Percentiles rank a stretch among this genome's conserved stretches.
phyloP scores from a whole-genome alignment of 1,140 invertebrate species.

The Brachionus calyciflorus region DNA sequence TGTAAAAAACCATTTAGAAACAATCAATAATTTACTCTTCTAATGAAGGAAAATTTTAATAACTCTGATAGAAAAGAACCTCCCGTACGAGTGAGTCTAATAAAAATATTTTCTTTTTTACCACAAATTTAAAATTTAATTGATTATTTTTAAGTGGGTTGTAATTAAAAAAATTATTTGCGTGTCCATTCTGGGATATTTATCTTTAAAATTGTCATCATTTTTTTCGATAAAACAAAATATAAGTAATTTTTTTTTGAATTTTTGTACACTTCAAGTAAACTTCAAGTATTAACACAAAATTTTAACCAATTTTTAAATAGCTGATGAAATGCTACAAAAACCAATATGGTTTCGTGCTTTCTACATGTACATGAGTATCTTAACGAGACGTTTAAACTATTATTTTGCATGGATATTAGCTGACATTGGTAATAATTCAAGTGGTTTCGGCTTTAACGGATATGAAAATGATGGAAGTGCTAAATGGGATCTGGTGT shows the following conservation, averaged over 20 bases:
- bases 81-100: neutral
- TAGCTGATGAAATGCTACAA: neutral
- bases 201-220: neutral
- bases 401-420: constrained; percentile 90
- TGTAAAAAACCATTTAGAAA: too few relatives aligned
- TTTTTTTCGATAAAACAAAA: neutral
- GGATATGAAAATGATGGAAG: constrained; percentile 72
- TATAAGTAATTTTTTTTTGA: neutral
- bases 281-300: neutral
- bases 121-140: neutral
- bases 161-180: neutral
- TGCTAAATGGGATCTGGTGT: constrained; percentile 78
- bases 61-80: neutral
- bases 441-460: constrained; percentile 83
- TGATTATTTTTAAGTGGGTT: neutral
- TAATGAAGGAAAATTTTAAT: neutral
- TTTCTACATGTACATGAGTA: constrained; percentile 39
- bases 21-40: too few relatives aligned
- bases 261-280: too few relatives aligned
- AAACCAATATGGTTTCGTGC: neutral
- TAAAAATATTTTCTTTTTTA: neutral
- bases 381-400: constrained; percentile 72
- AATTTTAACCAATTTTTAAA: neutral
- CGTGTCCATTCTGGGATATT: neutral
- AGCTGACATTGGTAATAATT: constrained; percentile 70